These are phyloP conservation scores for Sciurus carolinensis DNA, from an alignment of 2,797 vertebrate species.

Conservation along the genomic window DNA sequence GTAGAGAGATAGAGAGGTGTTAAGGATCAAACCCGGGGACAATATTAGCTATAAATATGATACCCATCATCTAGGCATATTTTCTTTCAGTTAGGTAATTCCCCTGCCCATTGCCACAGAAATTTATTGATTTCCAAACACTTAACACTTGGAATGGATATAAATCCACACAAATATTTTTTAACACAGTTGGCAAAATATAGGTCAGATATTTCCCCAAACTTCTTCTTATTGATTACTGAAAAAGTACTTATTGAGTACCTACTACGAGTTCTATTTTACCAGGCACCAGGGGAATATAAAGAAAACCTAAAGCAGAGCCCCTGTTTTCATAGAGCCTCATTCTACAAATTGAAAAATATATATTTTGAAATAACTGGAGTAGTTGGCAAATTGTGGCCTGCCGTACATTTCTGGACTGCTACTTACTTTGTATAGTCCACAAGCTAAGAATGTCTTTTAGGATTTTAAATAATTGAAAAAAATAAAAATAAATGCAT, in stretches of 20 bases:
- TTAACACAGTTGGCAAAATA: background rate
- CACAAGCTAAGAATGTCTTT: background rate
- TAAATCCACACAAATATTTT: background rate
- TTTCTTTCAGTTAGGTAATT: slow-evolving; percentile 52
- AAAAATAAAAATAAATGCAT: slow-evolving; percentile 39
- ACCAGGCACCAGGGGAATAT: background rate
- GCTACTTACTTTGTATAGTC: background rate
- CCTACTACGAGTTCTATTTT: background rate
- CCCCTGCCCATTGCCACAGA: background rate
- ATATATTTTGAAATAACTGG: background rate
- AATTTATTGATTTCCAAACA: slow-evolving; percentile 39
- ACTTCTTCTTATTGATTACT: background rate
- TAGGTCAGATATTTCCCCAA: slow-evolving; percentile 15
- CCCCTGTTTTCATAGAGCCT: background rate
- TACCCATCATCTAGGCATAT: slow-evolving; percentile 17
- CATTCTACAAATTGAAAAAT: slow-evolving; percentile 31
- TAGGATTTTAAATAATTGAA: slow-evolving; percentile 41
- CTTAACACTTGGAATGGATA: background rate
- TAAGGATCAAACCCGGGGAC: background rate
- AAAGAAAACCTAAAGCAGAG: slow-evolving; percentile 8
- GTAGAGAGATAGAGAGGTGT: background rate
- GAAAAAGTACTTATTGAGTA: slow-evolving; percentile 15
- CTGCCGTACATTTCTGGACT: background rate
- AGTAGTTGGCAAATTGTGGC: background rate
- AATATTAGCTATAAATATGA: slow-evolving; percentile 4